Evolutionary conservation across 2,888 invertebrate genomes (phyloP), one percentile per base, ranked within the genome.

Genomic region (Brachyopa scutellaris): DNA sequence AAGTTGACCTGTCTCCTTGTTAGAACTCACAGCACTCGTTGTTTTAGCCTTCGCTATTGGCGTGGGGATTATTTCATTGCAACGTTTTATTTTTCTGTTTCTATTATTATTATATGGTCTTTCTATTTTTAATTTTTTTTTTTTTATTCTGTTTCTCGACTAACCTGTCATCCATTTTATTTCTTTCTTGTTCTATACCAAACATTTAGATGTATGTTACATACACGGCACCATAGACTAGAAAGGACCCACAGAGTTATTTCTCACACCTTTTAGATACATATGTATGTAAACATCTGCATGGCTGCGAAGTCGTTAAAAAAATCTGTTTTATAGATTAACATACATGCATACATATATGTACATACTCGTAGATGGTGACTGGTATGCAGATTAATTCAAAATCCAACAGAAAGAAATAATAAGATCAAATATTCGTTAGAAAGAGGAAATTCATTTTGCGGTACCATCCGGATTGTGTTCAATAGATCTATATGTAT

Each of bases 1-100:
- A 61, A 73, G 73, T 79, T 79, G 78, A 79, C 66, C 78, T 73
- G 78, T 79, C 78, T 73, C 77, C 62, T 57, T 47, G 40, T 36
- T 51, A 42, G 57, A 78, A 73, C 38, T 61, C 57, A 73, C 66
- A 66, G 23, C 40, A 51, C 33, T 70, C 57, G 31, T 45, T 38
- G 62, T 72, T 51, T 38, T 73, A 66, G 57, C 26, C 59, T 57
- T 78, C 57, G 42, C 26, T 78, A 59, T 64, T 57, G 73, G 66
- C 19, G 40, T 64, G 38, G 21, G 53, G 59, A 73, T 79, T 79
- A 57, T 77, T 73, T 19, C 33, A 19, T 42, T 66, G 66, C 45
- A 61, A 15, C 19, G 29, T 67, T 76, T 55, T 67, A 38, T 49
- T 59, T 49, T 59, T 45, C 42, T 59, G 15, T 66, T 66, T 78